Percentiles rank a stretch among this genome's conserved stretches.
These are phyloP conservation scores for Ceuthmochares aereus DNA, from an alignment of 2,113 vertebrate species.

Conservation along the genomic window DNA sequence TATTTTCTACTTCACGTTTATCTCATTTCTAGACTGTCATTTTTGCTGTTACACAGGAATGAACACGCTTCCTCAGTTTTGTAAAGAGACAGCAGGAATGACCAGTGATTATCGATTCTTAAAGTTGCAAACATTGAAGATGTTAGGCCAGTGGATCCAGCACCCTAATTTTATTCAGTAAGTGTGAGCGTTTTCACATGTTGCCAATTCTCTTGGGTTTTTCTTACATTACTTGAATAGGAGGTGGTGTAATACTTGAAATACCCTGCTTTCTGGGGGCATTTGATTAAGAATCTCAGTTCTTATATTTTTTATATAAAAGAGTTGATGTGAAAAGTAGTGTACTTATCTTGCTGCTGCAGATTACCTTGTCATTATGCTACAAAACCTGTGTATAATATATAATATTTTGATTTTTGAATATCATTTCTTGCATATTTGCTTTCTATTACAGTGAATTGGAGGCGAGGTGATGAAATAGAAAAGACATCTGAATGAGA, in stretches of 20 bases:
- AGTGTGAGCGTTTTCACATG: background rate
- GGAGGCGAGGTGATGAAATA: background rate
- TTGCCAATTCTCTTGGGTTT: background rate
- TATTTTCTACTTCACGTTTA: background rate
- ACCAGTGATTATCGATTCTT: background rate
- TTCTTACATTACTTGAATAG: background rate
- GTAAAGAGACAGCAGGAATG: background rate
- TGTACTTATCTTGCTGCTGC: background rate
- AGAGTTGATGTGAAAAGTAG: background rate
- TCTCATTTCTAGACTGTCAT: background rate
- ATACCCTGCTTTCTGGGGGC: background rate
- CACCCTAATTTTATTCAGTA: background rate
- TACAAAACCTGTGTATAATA: background rate
- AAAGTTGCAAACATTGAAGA: background rate
- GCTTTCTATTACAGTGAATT: background rate
- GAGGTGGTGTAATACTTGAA: background rate
- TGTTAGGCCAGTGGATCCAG: background rate
- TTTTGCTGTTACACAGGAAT: background rate
- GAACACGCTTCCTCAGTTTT: background rate
- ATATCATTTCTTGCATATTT: constrained; percentile 5
- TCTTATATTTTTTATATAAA: background rate
- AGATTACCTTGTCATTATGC: background rate
- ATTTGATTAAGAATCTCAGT: background rate
- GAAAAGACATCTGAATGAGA: background rate
- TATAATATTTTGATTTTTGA: background rate